phyloP scores from a whole-genome alignment of 2,888 invertebrate genomes.

The Ligdia adustata region DNA sequence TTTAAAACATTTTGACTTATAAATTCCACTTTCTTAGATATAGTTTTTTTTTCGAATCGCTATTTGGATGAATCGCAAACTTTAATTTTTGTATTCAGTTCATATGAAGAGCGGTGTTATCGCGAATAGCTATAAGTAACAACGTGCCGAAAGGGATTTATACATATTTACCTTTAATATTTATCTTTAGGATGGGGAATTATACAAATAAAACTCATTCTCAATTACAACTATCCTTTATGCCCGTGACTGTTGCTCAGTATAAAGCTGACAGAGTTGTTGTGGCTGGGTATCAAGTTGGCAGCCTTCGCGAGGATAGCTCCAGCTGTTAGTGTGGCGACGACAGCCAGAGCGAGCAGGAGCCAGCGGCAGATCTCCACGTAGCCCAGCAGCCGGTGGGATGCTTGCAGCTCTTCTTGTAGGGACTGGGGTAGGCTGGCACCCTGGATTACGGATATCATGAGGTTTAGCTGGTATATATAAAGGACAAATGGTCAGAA shows the following conservation, averaged over 20 bases:
- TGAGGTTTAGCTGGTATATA: too few species aligned
- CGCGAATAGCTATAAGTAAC: too few species aligned
- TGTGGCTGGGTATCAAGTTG: conserved; percentile 55
- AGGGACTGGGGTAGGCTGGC: conserved; percentile 62
- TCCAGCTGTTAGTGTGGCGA: conserved; percentile 42
- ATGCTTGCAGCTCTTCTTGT: conserved; percentile 57
- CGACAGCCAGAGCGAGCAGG: conserved; percentile 57
- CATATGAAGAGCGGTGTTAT: too few species aligned
- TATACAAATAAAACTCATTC: conserved; percentile 29
- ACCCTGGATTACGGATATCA: conserved; percentile 62
- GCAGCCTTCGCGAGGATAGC: conserved; percentile 48
- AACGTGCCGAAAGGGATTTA: too few species aligned
- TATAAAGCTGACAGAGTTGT: conserved; percentile 70
- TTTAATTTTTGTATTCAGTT: too few species aligned
- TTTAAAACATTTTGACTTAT: too few species aligned
- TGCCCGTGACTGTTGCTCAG: conserved; percentile 48
- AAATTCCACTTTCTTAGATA: too few species aligned
- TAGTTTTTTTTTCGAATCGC: too few species aligned
- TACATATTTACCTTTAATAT: too few species aligned
- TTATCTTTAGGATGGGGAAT: too few species aligned
- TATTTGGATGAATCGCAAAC: too few species aligned
- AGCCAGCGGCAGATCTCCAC: conserved; percentile 71
- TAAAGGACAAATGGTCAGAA: too few species aligned
- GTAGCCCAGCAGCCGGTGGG: conserved; percentile 62
- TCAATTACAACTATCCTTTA: conserved; percentile 53